A percentile compares a stretch with the other conserved stretches of the same genome.
Evolutionary conservation across 1,140 invertebrate species (phyloP).

Genomic region (Pseudomyrmex cubaensis): DNA sequence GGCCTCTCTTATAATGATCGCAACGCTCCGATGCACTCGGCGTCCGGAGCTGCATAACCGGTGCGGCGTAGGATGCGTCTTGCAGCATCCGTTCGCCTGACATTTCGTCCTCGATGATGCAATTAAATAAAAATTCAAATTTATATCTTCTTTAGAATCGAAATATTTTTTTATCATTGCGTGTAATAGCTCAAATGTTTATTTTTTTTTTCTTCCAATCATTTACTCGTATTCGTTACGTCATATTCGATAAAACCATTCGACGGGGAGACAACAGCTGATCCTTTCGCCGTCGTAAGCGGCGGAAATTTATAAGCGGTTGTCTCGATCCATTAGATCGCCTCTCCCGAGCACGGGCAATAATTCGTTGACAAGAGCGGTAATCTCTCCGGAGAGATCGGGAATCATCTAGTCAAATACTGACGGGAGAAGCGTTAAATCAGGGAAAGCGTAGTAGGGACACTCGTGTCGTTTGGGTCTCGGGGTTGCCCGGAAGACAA

Average conservation of each 20-base stretch:
- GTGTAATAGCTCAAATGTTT: too few species aligned
- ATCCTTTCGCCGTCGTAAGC: neutral
- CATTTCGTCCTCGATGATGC: constrained; percentile 30
- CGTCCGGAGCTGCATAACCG: constrained; percentile 57
- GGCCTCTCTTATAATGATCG: constrained; percentile 66
- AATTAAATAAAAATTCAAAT: neutral
- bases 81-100: constrained; percentile 30
- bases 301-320: constrained; percentile 27
- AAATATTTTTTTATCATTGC: too few species aligned
- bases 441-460: constrained; percentile 73
- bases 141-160: neutral
- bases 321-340: constrained; percentile 15
- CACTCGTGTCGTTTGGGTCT: constrained; percentile 72
- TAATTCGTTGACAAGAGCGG: constrained; percentile 52
- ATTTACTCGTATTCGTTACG: too few species aligned
- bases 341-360: constrained; percentile 10
- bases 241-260: too few species aligned
- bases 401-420: constrained; percentile 82
- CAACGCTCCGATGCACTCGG: constrained; percentile 71
- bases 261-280: neutral
- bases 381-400: constrained; percentile 66
- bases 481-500: constrained; percentile 79
- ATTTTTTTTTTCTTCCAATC: too few species aligned
- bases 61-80: constrained; percentile 50
- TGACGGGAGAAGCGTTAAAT: constrained; percentile 78